Evolutionary conservation across 2,888 invertebrate species (phyloP).

Genomic region (Mythimna vitellina): DNA sequence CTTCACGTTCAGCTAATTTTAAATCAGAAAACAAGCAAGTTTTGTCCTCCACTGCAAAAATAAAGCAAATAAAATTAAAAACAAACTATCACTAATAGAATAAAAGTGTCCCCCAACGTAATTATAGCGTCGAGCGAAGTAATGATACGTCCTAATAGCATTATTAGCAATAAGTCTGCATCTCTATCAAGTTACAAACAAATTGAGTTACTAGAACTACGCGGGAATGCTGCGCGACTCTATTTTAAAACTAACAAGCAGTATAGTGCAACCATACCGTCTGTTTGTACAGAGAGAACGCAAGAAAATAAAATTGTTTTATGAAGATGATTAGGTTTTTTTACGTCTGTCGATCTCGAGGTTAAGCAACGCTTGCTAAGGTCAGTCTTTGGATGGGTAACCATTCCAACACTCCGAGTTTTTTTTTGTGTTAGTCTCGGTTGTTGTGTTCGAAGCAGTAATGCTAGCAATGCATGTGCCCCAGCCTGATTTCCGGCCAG

Average conservation of each 20-base stretch:
- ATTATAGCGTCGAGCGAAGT: constrained; percentile 26
- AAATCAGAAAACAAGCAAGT: neutral
- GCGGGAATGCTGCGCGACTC: neutral
- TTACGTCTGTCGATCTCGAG: too few relatives aligned
- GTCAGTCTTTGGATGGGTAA: too few relatives aligned
- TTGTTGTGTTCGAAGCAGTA: too few relatives aligned
- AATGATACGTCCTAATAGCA: constrained; percentile 35
- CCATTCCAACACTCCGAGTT: too few relatives aligned
- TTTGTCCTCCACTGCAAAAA: neutral
- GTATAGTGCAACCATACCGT: neutral
- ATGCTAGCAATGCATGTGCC: too few relatives aligned
- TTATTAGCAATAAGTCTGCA: constrained; percentile 45
- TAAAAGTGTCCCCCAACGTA: constrained; percentile 28
- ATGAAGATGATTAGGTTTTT: too few relatives aligned
- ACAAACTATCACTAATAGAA: constrained; percentile 22
- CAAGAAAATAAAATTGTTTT: neutral
- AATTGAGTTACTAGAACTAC: constrained; percentile 47
- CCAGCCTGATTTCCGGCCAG: too few relatives aligned
- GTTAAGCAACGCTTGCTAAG: too few relatives aligned
- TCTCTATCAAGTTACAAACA: constrained; percentile 45
- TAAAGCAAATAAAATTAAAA: constrained; percentile 15
- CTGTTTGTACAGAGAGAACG: neutral
- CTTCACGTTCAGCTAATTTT: too few relatives aligned
- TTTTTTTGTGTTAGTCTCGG: too few relatives aligned
- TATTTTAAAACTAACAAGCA: constrained; percentile 30